Conservation (phyloP, 2,888 invertebrate species). For the Ormyrus rosae region DNA sequence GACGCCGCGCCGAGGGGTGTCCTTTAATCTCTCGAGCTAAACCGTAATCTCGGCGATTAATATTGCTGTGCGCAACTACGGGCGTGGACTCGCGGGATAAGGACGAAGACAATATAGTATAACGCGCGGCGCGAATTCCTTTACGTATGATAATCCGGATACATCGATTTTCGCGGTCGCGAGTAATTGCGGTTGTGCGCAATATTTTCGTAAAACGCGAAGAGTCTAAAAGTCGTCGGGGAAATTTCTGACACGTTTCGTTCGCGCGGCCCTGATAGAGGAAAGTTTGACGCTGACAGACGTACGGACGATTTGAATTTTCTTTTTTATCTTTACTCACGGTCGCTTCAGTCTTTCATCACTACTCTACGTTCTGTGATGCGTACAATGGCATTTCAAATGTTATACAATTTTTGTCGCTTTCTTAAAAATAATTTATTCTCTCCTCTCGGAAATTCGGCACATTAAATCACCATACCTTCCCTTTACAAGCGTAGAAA, state of each 20-base stretch:
- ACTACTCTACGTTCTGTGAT: no score
- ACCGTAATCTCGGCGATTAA: conserved; percentile 27
- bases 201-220: not conserved
- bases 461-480: no score
- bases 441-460: no score
- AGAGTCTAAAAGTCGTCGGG: not conserved
- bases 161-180: no score
- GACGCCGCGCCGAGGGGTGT: not conserved
- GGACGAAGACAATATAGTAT: not conserved
- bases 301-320: conserved; percentile 20
- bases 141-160: not conserved
- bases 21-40: conserved; percentile 28
- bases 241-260: not conserved
- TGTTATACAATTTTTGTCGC: no score
- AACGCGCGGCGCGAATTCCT: not conserved
- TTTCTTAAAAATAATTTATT: no score
- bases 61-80: not conserved
- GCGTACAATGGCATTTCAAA: no score
- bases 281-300: conserved; percentile 28
- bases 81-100: conserved; percentile 15
- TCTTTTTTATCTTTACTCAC: conserved; percentile 8
- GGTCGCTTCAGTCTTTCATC: not conserved
- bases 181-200: not conserved
- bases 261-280: conserved; percentile 17
- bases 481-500: no score